A percentile compares a stretch with the other conserved stretches of the same genome.
Conservation (phyloP, 2,888 invertebrate genomes). For the Oscheius sp. region DNA sequence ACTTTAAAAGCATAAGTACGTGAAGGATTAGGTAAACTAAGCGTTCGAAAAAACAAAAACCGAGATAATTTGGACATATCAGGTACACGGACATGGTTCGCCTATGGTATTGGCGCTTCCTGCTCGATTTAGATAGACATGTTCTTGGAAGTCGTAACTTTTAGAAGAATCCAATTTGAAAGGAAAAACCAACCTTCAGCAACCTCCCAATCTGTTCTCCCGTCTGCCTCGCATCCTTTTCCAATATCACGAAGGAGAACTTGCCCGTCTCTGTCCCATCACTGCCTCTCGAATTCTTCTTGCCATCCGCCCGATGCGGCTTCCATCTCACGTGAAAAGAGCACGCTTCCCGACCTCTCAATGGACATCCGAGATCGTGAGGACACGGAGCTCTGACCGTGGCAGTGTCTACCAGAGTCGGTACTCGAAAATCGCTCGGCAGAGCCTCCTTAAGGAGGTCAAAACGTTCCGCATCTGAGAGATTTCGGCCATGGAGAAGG, state of each 20-base stretch:
- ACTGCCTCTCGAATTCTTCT: conserved; percentile 53
- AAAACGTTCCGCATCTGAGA: conserved; percentile 64
- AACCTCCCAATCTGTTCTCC: conserved; percentile 42
- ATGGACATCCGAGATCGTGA: conserved; percentile 84
- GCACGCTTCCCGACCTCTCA: conserved; percentile 47
- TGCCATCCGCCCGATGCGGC: conserved; percentile 66
- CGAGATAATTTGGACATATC: no score
- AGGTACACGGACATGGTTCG: no score
- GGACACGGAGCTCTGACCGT: conserved; percentile 81
- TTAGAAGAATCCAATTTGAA: no score
- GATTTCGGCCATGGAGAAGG: conserved; percentile 50
- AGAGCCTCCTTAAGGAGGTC: conserved; percentile 56
- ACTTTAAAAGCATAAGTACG: no score
- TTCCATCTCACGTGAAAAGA: conserved; percentile 59
- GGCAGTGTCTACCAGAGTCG: conserved; percentile 66
- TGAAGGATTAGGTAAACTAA: no score
- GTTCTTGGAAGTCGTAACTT: no score
- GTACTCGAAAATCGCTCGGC: conserved; percentile 46
- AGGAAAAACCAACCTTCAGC: conserved; percentile 37
- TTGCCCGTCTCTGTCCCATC: conserved; percentile 77
- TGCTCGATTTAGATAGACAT: no score
- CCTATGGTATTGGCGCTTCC: no score
- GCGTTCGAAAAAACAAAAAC: no score
- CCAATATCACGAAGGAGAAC: conserved; percentile 86
- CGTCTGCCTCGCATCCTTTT: conserved; percentile 78